Evolutionary conservation across 2,888 invertebrate species (phyloP), one percentile per base, ranked within the genome.

Genomic region (Phlogophora meticulosa): DNA sequence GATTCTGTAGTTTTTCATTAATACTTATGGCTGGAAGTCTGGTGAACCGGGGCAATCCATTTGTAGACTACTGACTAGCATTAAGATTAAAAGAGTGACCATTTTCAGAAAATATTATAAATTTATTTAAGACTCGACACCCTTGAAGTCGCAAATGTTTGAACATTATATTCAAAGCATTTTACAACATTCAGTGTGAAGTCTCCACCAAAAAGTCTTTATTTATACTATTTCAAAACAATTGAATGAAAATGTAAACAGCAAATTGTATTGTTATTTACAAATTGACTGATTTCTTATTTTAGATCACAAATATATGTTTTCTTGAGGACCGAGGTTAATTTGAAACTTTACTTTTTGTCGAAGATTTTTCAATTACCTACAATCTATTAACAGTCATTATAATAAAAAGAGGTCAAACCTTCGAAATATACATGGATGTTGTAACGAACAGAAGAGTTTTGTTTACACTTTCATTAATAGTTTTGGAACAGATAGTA

Each of bases 41-140:
- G 85, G 79, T 72, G 85, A 79, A 67, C 70, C 68, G 80, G 63
- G 80, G 63, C 57, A 83, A 84, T 78, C 83, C 79, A 76, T 79
- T 67, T 80, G 72, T 69, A 65, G 62, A 72, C 72, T 80, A 82
- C 65, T 59, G 69, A 82, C 64, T 62, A 72, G 69, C 69, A 65
- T 71, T 74, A 71, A 76, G 28, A 82, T 81, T 68, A 85, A 72
- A 80, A 84, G 82, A 82, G 76, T 78, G 80, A 72, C 77, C 80
- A 72, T 73, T 72, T 66, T 45, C 17, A 38, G 58, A 49, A 51
- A 69, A 64, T 58, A 36, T 52, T 32, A 51, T 55, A 32, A 45
- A 63, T 49, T 46, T 38, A 60, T 63, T 67, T 36, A 42, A 51
- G 56, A 43, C 51, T 38, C 45, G 32, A 75, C 57, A 76, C 63